These are phyloP conservation scores for Drepana arcuata DNA, from an alignment of 1,140 invertebrate genomes.

Conservation along the genomic window DNA sequence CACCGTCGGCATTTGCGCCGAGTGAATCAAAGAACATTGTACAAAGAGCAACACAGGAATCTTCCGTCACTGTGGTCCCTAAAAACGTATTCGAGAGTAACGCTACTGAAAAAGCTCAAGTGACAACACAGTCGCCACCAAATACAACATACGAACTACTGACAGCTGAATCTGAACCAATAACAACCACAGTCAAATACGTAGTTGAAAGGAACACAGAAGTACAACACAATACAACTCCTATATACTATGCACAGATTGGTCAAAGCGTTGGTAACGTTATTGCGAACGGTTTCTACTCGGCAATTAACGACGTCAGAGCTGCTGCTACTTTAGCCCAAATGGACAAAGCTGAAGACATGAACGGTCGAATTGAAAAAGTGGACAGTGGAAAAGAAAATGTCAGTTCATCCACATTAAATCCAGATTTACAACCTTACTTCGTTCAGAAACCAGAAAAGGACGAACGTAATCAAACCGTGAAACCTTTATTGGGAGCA, in stretches of 20 bases:
- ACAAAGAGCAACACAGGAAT: slow-evolving; percentile 47
- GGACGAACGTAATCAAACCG: slow-evolving; percentile 19
- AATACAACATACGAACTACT: slow-evolving; percentile 31
- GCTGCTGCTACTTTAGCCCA: slow-evolving; percentile 34
- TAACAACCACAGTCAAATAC: slow-evolving; percentile 33
- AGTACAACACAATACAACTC: slow-evolving; percentile 37
- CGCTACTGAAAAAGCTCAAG: slow-evolving; percentile 32
- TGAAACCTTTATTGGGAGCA: slow-evolving; percentile 12
- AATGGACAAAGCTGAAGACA: slow-evolving; percentile 23
- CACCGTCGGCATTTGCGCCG: slow-evolving; percentile 27
- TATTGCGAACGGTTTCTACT: slow-evolving; percentile 48
- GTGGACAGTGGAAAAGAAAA: slow-evolving; percentile 22
- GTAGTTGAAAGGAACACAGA: slow-evolving; percentile 32
- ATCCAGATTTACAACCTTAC: slow-evolving; percentile 35
- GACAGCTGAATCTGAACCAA: slow-evolving; percentile 24
- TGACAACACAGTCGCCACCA: slow-evolving; percentile 25
- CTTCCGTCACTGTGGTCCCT: slow-evolving; percentile 34
- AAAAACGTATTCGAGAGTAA: slow-evolving; percentile 37
- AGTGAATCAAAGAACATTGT: slow-evolving; percentile 36
- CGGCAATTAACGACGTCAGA: slow-evolving; percentile 51
- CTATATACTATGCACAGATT: slow-evolving; percentile 50
- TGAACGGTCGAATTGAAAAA: no score
- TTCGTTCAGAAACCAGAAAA: slow-evolving; percentile 33
- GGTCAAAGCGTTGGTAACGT: slow-evolving; percentile 40
- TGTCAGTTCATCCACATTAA: slow-evolving; percentile 21